Conservation (phyloP, 2,888 invertebrate genomes). For the Andrena flavipes region DNA sequence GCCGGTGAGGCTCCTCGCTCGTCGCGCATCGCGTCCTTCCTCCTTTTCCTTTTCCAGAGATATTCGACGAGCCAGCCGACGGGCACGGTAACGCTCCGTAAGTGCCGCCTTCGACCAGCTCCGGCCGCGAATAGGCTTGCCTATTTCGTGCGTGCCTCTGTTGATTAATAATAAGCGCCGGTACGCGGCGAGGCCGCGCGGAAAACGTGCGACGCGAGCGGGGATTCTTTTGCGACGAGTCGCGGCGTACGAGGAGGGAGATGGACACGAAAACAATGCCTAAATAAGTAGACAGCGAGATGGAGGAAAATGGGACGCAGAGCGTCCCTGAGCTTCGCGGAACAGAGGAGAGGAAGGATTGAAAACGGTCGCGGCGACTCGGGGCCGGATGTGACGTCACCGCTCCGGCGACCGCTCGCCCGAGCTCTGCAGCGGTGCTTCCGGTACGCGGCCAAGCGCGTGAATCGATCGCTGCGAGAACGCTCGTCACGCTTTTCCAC, state of each 20-base stretch:
- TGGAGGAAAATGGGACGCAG: constrained; percentile 30
- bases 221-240: background rate
- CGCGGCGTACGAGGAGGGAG: background rate
- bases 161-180: constrained; percentile 12
- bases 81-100: constrained; percentile 24
- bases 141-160: constrained; percentile 19
- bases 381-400: constrained; percentile 78
- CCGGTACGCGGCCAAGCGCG: constrained; percentile 47
- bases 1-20: background rate
- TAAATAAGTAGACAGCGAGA: constrained; percentile 31
- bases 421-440: constrained; percentile 55
- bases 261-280: constrained; percentile 47
- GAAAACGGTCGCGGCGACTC: constrained; percentile 56
- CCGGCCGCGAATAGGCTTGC: background rate
- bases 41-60: constrained; percentile 70
- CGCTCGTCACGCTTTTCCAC: background rate
- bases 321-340: background rate
- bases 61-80: constrained; percentile 54
- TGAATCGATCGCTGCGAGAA: constrained; percentile 40
- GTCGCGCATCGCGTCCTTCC: constrained; percentile 59
- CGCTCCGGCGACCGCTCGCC: constrained; percentile 69
- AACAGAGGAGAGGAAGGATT: constrained; percentile 31
- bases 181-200: constrained; percentile 28
- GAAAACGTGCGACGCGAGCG: background rate
- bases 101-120: constrained; percentile 19